Base-by-base conservation (phyloP, 2,888 invertebrate genomes). In the Liposcelis brunnea region DNA sequence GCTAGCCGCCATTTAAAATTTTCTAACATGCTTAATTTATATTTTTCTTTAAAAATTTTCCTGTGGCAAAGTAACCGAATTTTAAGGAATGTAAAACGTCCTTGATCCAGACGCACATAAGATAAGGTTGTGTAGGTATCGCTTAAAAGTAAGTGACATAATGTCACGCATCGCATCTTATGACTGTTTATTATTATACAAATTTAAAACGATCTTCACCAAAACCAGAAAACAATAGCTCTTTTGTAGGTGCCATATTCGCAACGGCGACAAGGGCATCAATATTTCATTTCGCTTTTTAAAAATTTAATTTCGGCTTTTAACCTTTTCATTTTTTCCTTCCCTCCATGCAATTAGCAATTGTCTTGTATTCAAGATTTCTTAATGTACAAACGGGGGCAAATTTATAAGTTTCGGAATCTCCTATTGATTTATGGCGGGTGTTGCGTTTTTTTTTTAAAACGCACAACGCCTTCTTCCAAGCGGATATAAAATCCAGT, bases 91-190 rank as follows among this genome's bases (percentile, higher is more conserved):
- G 21, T 40, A 21, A 31, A 26, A 26, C 26, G 26, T 26, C 26
- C 26, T 26, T 26, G 26, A 26, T 6, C 26, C 26, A 26, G 4
- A 26, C 26, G 26, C 26, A 26, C 8, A 8, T 8, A 8, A 26
- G 26, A 26, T 26, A 26, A 26, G 26, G 26, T 26, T 26, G 26
- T 8, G 26, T 26, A 26, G 26, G 26, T 26, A 26, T 26, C 4
- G 8, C 8, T 26, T 26, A 8, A 26, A 26, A 26, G 35, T 43
- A 47, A 45, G 32, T 45, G 31, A 45, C 44, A 34, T 32, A 43
- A 43, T n/a, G n/a, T n/a, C n/a, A n/a, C n/a, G n/a, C n/a, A n/a
- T n/a, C n/a, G n/a, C n/a, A n/a, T n/a, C n/a, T n/a, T n/a, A n/a
- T n/a, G n/a, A n/a, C n/a, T n/a, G n/a, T n/a, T n/a, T n/a, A n/a